Percentiles rank a stretch among this genome's conserved stretches.
Conservation (phyloP, 37 sponge, comb jelly and placozoan genomes). For the Aphrocallistes beatrix region DNA sequence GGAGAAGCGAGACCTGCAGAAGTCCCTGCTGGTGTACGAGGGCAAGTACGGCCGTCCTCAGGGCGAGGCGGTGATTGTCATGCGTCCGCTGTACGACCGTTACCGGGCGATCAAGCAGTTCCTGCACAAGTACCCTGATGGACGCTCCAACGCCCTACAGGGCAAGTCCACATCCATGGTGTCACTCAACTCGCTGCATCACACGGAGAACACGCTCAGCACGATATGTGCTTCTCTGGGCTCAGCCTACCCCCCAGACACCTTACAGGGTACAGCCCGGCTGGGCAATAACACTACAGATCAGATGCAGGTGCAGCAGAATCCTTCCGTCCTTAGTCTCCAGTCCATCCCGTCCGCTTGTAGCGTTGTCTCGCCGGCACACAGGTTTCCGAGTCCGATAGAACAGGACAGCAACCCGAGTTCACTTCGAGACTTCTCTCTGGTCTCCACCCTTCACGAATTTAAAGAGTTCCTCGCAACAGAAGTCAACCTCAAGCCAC, state of each 20-base stretch:
- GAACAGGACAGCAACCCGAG: not conserved
- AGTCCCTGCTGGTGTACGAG: constrained; percentile 23
- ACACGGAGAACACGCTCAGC: not conserved
- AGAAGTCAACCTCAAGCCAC: not conserved
- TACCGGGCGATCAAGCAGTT: constrained; percentile 19
- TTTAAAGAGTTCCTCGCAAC: not conserved
- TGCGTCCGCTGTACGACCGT: constrained; percentile 20
- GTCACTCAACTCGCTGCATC: not conserved
- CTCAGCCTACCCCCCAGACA: not conserved
- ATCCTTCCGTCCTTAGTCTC: not conserved
- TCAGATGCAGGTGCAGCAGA: not conserved
- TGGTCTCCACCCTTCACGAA: not conserved
- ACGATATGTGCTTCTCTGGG: not conserved
- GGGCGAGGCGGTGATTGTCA: not conserved
- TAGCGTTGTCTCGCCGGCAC: not conserved
- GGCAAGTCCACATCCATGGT: not conserved
- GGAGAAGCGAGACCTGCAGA: constrained; percentile 28
- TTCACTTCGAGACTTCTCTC: not conserved
- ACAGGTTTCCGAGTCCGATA: not conserved
- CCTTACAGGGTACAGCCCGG: not conserved
- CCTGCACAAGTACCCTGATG: not conserved
- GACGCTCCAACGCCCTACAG: not conserved
- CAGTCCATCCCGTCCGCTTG: not conserved
- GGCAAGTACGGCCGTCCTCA: constrained; percentile 19
- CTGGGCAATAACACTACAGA: not conserved